Percentiles rank a stretch among this genome's conserved stretches.
Evolutionary conservation across 1,140 invertebrate genomes (phyloP).

Genomic region (Hypothenemus hampei): DNA sequence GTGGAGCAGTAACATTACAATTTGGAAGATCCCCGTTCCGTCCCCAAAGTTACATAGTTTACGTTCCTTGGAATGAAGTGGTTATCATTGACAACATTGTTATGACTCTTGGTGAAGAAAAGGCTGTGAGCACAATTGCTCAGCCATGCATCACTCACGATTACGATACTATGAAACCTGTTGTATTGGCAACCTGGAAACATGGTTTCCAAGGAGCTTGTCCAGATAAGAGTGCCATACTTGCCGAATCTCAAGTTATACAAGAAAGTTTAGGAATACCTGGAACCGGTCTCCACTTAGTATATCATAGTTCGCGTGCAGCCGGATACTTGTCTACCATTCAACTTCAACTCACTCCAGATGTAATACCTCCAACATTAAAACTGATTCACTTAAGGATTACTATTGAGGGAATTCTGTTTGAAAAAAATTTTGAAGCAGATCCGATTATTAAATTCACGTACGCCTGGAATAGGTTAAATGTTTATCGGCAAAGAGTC

Average conservation of each 20-base stretch:
- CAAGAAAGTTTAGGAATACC: slow-evolving; percentile 90
- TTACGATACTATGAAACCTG: slow-evolving; percentile 90
- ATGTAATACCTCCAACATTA: slow-evolving; percentile 72
- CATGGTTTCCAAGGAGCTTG: slow-evolving; percentile 94
- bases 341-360: slow-evolving; percentile 87
- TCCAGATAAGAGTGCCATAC: slow-evolving; percentile 84
- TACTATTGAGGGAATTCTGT: slow-evolving; percentile 89
- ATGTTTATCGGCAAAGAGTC: slow-evolving; percentile 94
- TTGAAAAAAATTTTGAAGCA: slow-evolving; percentile 91
- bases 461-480: slow-evolving; percentile 92
- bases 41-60: slow-evolving; percentile 83
- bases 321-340: slow-evolving; percentile 93
- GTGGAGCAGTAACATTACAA: slow-evolving; percentile 89
- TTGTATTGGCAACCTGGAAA: slow-evolving; percentile 93
- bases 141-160: slow-evolving; percentile 85
- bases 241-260: slow-evolving; percentile 92
- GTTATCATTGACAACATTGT: slow-evolving; percentile 83
- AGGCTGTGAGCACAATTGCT: slow-evolving; percentile 54
- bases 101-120: slow-evolving; percentile 81
- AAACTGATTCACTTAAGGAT: slow-evolving; percentile 84
- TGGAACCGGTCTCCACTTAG: slow-evolving; percentile 86
- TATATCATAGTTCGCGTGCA: slow-evolving; percentile 90
- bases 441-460: slow-evolving; percentile 94
- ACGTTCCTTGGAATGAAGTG: slow-evolving; percentile 96
- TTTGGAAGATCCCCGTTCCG: slow-evolving; percentile 91